phyloP scores from a whole-genome alignment of 2,113 vertebrate genomes.

The Nothoprocta pentlandii region DNA sequence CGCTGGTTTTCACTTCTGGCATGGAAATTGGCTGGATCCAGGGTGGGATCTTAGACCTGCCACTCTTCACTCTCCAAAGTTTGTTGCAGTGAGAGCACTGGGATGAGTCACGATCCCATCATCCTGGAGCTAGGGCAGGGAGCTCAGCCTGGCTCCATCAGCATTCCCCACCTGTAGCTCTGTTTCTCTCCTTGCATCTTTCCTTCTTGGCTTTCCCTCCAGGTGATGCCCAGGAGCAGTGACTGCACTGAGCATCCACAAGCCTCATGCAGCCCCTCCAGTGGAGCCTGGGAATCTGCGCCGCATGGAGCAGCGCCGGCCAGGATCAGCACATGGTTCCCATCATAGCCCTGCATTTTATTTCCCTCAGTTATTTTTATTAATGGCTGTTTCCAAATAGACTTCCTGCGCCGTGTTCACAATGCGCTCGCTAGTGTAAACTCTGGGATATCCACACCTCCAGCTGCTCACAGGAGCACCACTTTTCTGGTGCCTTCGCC shows the following conservation, averaged over 20 bases:
- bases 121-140: background rate
- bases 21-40: background rate
- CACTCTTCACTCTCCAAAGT: accelerated
- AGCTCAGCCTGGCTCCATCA: accelerated
- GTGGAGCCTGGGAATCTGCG: background rate
- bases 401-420: background rate
- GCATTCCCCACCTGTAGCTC: accelerated
- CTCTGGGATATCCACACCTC: background rate
- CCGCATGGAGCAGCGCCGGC: accelerated
- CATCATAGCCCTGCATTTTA: background rate
- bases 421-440: background rate
- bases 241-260: background rate
- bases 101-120: background rate
- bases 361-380: slow-evolving; percentile 24
- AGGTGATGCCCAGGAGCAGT: background rate
- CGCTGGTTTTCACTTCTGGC: accelerated
- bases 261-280: background rate
- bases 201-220: background rate
- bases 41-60: background rate
- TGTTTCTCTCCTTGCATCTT: background rate
- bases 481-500: background rate
- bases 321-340: background rate
- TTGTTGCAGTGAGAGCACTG: background rate
- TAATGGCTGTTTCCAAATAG: slow-evolving; percentile 33
- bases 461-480: background rate